phyloP scores from a whole-genome alignment of 2,113 vertebrate genomes.

The Poicephalus gulielmi region DNA sequence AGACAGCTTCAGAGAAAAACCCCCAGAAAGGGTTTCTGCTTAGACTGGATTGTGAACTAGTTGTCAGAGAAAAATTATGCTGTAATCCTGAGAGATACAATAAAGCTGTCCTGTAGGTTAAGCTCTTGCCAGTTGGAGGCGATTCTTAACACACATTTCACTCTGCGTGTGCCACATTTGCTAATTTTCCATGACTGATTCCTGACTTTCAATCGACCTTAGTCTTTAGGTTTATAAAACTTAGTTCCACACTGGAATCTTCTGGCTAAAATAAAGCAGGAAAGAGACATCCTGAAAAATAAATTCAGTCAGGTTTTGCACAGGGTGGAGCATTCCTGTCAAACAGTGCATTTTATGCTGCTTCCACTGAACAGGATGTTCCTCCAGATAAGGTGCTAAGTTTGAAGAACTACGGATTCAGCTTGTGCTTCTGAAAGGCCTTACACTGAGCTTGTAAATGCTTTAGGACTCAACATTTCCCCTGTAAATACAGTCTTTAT shows the following conservation, averaged over 20 bases:
- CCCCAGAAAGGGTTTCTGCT: neutral
- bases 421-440: neutral
- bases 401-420: neutral
- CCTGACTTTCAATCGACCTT: conserved; percentile 54
- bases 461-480: neutral
- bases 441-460: neutral
- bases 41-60: neutral
- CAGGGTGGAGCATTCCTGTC: neutral
- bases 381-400: neutral
- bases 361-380: neutral
- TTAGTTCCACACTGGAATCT: conserved; percentile 1
- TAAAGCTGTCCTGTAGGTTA: conserved; percentile 41
- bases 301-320: neutral
- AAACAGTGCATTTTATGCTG: neutral
- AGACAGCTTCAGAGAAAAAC: conserved; percentile 1
- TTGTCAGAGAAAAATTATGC: conserved; percentile 51
- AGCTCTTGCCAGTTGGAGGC: conserved; percentile 19
- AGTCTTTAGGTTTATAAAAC: conserved; percentile 39
- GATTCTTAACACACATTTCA: conserved; percentile 20
- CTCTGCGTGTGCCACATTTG: neutral
- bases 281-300: neutral
- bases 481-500: neutral
- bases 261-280: conserved; percentile 30
- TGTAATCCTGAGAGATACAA: conserved; percentile 16
- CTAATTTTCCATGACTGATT: conserved; percentile 59